Evolutionary conservation across 1,140 invertebrate genomes (phyloP), one percentile per base, ranked within the genome.

Genomic region (Thaumetopoea pityocampa): DNA sequence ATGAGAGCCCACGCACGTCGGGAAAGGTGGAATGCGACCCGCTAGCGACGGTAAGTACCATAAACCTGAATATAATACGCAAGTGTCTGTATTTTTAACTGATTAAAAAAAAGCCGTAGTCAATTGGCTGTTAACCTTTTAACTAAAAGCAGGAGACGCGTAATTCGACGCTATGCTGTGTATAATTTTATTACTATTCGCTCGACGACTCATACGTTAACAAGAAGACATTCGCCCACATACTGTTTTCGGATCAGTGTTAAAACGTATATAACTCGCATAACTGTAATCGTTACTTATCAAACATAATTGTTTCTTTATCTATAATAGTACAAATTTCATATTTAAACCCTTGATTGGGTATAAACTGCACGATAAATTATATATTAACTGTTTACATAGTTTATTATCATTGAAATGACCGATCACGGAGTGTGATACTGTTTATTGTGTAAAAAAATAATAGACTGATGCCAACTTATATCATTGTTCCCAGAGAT

Each of bases 41-140:
- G 76, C 73, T 78, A 80, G 78, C 73, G 67, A 64, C 67, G 67
- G 78, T 83, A 54, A 83, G 78, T 71, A 32, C 40, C 38, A 49
- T 57, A 56, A 51, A 33, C 45, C 35, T 41, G 50, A 48, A 51
- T 51, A 5, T 24, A 19, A 54, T 49, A 60, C 51, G 51, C 55
- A 51, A 64, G 67, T 81, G 70, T 70, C 73, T 74, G 70, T 81
- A 81, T 81, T 79, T 81, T 81, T 83, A 83, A 83, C 77, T 83
- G 77, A 83, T 83, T 78, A 81, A 83, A 79, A 77, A 79, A 80
- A 80, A n/a, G 79, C 70, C 67, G 68, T 79, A 79, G 77, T 83
- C 79, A 83, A 83, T 83, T 83, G 79, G 55, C 69, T 83, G 79
- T 83, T 83, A 83, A 83, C 79, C 79, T 83, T 83, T 83, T 83